Percentiles rank a stretch among this genome's conserved stretches.
These are phyloP conservation scores for Babyrousa celebensis DNA, from an alignment of 2,797 vertebrate species.

Conservation along the genomic window DNA sequence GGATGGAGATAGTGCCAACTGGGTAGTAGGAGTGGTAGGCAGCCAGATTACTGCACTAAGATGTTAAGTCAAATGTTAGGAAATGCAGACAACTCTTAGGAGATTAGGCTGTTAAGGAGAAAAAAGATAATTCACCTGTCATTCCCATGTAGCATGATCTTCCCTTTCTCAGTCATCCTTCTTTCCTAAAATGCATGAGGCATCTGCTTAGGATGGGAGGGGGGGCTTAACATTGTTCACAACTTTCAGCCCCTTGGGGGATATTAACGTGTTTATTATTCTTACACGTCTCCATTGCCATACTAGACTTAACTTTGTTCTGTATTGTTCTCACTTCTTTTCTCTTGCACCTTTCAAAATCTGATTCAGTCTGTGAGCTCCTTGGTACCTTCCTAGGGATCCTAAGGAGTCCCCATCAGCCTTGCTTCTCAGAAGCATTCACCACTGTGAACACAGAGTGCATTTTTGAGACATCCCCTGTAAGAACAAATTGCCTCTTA, in stretches of 20 bases:
- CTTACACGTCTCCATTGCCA: neutral
- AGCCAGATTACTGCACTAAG: neutral
- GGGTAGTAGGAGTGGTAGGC: neutral
- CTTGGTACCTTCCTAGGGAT: too few species aligned
- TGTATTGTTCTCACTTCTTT: neutral
- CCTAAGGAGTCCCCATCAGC: neutral
- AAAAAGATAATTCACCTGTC: neutral
- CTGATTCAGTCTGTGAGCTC: neutral
- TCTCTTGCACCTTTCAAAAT: neutral
- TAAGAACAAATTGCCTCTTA: neutral
- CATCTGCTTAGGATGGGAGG: neutral
- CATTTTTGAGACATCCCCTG: neutral
- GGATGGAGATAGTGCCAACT: neutral
- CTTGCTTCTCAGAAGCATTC: neutral
- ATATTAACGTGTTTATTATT: neutral
- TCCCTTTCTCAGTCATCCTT: neutral
- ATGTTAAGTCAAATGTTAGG: neutral
- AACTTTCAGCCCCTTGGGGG: neutral
- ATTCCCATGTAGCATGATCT: neutral
- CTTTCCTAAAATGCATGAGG: neutral
- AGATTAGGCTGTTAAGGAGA: neutral
- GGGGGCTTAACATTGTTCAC: rapidly evolving
- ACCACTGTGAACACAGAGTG: neutral
- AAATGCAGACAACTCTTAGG: neutral
- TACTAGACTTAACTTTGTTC: neutral